A percentile compares a stretch with the other conserved stretches of the same genome.
These are phyloP conservation scores for Rhagonycha fulva DNA, from an alignment of 2,888 invertebrate species.

Conservation along the genomic window DNA sequence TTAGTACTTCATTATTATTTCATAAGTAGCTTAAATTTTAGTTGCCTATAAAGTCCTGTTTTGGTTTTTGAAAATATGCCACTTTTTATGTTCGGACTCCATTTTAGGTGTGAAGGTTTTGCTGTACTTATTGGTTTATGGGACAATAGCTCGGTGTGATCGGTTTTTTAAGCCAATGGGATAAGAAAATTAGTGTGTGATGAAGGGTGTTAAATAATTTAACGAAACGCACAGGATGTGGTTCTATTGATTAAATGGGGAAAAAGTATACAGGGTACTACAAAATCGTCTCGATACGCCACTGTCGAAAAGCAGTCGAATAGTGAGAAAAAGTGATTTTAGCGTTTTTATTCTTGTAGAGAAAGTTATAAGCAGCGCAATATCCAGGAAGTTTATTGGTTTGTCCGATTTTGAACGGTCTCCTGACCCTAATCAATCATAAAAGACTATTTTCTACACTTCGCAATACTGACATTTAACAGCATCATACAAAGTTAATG, in stretches of 20 bases:
- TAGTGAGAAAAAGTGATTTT: not conserved
- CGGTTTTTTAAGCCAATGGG: not conserved
- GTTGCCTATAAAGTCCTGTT: too few relatives aligned
- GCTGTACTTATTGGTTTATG: not conserved
- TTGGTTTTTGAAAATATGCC: too few relatives aligned
- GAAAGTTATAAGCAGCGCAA: not conserved
- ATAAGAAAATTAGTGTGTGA: not conserved
- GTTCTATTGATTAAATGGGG: not conserved
- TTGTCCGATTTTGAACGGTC: constrained; percentile 3
- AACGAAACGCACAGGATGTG: not conserved
- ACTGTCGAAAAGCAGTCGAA: not conserved
- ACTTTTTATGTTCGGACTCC: not conserved
- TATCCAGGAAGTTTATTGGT: constrained; percentile 1
- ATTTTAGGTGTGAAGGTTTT: not conserved
- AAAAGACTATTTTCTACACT: constrained; percentile 9
- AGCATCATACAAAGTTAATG: constrained; percentile 1
- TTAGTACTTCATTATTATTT: not conserved
- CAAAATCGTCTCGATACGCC: not conserved
- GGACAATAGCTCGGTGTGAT: not conserved
- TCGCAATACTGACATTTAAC: constrained; percentile 1
- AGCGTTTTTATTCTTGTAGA: not conserved
- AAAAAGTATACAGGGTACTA: not conserved
- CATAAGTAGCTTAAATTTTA: not conserved
- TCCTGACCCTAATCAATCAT: constrained; percentile 11
- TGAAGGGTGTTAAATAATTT: not conserved